Evolutionary conservation across 2,888 invertebrate genomes (phyloP).

Genomic region (Diaprepes abbreviatus): DNA sequence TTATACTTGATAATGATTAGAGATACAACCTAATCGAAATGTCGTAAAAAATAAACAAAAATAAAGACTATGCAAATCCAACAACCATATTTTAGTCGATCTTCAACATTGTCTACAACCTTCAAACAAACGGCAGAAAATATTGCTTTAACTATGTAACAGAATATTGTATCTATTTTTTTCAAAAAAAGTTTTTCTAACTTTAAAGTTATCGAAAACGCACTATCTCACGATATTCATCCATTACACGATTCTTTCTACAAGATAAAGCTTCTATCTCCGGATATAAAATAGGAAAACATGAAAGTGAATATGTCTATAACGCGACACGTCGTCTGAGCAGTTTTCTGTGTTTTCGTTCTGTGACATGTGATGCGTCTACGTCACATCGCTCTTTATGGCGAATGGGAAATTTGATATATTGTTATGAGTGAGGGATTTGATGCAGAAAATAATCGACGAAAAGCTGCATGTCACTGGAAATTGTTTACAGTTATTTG

Average conservation of each 20-base stretch:
- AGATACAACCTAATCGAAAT: no score
- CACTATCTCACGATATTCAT: no score
- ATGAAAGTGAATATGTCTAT: constrained; percentile 27
- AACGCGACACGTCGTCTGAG: constrained; percentile 28
- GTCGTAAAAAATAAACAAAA: no score
- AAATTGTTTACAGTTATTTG: neutral
- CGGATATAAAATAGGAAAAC: constrained; percentile 27
- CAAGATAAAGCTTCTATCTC: constrained; percentile 37
- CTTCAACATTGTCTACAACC: no score
- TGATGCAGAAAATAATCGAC: constrained; percentile 17
- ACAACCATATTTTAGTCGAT: no score
- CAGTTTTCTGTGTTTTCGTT: constrained; percentile 36
- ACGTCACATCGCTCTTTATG: constrained; percentile 13
- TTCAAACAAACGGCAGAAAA: no score
- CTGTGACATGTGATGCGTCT: constrained; percentile 30
- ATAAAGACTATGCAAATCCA: no score
- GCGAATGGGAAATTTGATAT: constrained; percentile 20
- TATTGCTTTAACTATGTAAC: no score
- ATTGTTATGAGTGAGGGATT: constrained; percentile 14
- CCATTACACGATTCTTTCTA: constrained; percentile 8
- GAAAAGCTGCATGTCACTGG: neutral
- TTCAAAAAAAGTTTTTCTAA: neutral
- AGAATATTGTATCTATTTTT: no score
- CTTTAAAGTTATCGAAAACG: neutral
- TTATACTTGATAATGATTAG: no score